A percentile compares a stretch with the other conserved stretches of the same genome.
These are phyloP conservation scores for Leiothrix lutea DNA, from an alignment of 2,113 vertebrate genomes.

Conservation along the genomic window DNA sequence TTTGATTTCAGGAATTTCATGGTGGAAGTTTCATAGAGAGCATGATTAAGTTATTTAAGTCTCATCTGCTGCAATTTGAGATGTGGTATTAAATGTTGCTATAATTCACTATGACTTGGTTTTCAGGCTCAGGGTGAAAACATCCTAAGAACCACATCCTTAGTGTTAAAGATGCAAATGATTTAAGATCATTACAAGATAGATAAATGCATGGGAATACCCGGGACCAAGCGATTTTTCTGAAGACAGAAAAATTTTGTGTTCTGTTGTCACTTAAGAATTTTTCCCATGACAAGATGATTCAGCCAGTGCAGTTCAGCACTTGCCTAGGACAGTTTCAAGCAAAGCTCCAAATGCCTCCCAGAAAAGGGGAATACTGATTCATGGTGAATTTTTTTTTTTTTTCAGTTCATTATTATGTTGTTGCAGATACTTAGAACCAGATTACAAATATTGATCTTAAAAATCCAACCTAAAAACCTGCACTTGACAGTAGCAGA, in stretches of 20 bases:
- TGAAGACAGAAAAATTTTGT: neutral
- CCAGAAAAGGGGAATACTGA: neutral
- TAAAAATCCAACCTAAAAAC: neutral
- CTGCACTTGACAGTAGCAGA: neutral
- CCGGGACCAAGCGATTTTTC: neutral
- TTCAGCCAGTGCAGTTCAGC: neutral
- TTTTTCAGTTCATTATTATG: neutral
- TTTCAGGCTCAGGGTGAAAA: neutral
- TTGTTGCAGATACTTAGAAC: neutral
- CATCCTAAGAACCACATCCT: neutral
- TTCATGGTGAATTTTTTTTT: neutral
- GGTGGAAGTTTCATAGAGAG: neutral
- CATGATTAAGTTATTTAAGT: neutral
- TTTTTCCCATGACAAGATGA: neutral
- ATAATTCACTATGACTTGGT: neutral
- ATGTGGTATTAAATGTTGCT: accelerated
- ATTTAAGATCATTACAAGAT: neutral
- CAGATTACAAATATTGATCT: neutral
- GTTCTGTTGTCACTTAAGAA: neutral
- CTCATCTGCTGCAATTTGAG: neutral
- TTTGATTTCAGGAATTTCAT: neutral
- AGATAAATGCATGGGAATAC: neutral
- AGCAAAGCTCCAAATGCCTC: neutral
- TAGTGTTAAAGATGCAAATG: neutral
- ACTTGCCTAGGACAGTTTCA: neutral